Evolutionary conservation across 2,888 invertebrate genomes (phyloP).

Genomic region (Blastobasis adustella): DNA sequence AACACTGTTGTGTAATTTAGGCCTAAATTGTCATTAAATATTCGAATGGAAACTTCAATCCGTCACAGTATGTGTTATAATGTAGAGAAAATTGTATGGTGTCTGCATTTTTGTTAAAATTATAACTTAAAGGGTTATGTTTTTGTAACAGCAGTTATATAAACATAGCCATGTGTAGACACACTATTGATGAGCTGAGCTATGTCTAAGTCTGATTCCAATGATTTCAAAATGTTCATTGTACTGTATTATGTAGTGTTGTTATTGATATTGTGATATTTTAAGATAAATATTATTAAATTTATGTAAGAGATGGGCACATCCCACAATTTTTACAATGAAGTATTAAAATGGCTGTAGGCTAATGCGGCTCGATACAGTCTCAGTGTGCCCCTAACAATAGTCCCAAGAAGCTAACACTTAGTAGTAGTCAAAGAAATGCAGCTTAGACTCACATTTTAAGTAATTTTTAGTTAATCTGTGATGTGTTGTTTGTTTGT

Average conservation of each 20-base stretch:
- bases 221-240: conserved; percentile 18
- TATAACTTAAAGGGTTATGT: too few relatives aligned
- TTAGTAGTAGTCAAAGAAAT: conserved; percentile 16
- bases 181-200: too few relatives aligned
- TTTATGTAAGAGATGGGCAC: background rate
- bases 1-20: background rate
- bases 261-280: conserved; percentile 70
- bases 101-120: too few relatives aligned
- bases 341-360: background rate
- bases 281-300: conserved; percentile 47
- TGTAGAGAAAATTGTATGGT: background rate
- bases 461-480: conserved; percentile 50
- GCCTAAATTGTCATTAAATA: too few relatives aligned
- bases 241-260: conserved; percentile 36
- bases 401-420: conserved; percentile 45
- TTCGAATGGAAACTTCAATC: background rate
- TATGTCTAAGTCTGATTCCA: conserved; percentile 1
- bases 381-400: conserved; percentile 8
- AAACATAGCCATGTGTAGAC: too few relatives aligned
- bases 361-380: background rate
- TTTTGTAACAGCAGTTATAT: too few relatives aligned
- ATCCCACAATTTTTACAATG: background rate
- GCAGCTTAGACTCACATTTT: conserved; percentile 37
- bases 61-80: background rate
- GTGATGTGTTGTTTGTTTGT: conserved; percentile 56